Evolutionary conservation across 1,140 invertebrate species (phyloP), one percentile per base, ranked within the genome.

Genomic region (Bombus affinis): DNA sequence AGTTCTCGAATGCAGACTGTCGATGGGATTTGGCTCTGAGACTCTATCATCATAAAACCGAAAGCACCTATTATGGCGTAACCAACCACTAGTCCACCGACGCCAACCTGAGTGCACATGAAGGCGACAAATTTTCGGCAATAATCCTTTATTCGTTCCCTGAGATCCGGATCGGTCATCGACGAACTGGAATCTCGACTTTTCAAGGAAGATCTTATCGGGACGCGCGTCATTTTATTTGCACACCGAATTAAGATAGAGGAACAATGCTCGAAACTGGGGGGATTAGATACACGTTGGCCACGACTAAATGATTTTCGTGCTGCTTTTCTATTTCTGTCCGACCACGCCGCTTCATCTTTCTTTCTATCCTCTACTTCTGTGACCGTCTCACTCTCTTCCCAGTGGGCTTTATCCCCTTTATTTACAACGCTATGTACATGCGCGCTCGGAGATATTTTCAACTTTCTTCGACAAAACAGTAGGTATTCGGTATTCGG

Each of bases 11-110:
- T 91, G 15, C 92, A 90, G 3, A 92, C 39, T 0, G 59, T 3
- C 6, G 32, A 25, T 6, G 78, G 37, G 4, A 59, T 80, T 70
- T 97, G 96, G 42, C 96, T 96, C 83, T 97, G 95, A 2, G 96
- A 96, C 94, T 99, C 99, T 65, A 99, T 97, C 72, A 96, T 96
- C 92, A 97, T 97, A 93, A 99, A 99, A 59, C 98, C 97, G 42
- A 99, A 97, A 1, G 99, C 99, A 0, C 99, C 99, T 18, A 99
- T 96, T 72, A 99, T 97, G 3, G 99, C 98, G 93, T 99, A 99
- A 70, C 98, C 97, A 0, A 99, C 98, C 28, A 99, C 98, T 9
- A 99, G 95, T 1, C 98, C 98, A 68, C 98, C 99, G 10, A 99
- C 98, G 73, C 99, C 99, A 72, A 99, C 98, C 95, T 98, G 98